Base-by-base conservation (phyloP, 2,113 vertebrate species). In the Zootoca vivipara region DNA sequence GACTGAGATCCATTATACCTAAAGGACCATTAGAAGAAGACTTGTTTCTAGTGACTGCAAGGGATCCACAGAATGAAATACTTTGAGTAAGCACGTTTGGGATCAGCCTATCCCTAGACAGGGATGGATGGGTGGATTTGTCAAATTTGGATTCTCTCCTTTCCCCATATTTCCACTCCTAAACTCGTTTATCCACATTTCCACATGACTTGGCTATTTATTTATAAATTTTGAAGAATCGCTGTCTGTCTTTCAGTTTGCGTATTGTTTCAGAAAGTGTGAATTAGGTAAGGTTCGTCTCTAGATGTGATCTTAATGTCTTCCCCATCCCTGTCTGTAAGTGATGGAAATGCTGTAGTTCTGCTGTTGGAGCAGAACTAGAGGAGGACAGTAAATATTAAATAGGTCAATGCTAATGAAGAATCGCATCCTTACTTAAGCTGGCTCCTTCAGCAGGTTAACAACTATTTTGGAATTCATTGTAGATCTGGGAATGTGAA, bases 1-100 rank as follows among this genome's bases (percentile, higher is more conserved):
- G 82, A 70, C 92, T 86, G n/a, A 96, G 89, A 88, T 86, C 93
- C 64, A 95, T 93, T 82, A 96, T 96, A 83, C 97, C 96, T 97
- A 72, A 83, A 84, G 10, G 3, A 35, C 58, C 7, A 72, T 58
- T 4, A 82, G 0, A 3, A 67, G 9, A 86, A 28, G 20, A 65
- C 73, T 64, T 84, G 46, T 62, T 0, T 0, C 69, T 78, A 79
- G 52, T 26, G 89, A 73, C 64, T 73, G 85, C 69, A 30, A 78
- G 12, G 56, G 22, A 75, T 28, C 1, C 26, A 73, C 13, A 22
- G 35, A 46, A 38, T 30, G 30, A 62, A 12, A 65, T 3, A 8
- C 35, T 58, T 15, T 40, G 9, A 85, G 26, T 62, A 35, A 75
- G 33, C 24, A 38, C 2, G 58, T 7, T 81, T 58, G 30, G 52